phyloP scores from a whole-genome alignment of 1,140 invertebrate species.

The Brachionus rotundiformis region DNA sequence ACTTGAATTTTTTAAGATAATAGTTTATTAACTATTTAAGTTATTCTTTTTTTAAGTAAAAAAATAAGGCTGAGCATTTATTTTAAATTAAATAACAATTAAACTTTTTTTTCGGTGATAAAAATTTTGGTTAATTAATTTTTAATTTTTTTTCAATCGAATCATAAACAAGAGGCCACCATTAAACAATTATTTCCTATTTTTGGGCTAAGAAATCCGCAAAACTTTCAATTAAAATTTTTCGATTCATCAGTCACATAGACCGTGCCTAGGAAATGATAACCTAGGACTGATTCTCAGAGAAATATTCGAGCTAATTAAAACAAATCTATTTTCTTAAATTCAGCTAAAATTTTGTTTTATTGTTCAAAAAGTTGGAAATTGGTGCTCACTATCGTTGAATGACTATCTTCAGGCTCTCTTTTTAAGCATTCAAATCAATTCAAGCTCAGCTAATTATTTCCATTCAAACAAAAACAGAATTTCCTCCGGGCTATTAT shows the following conservation, averaged over 20 bases:
- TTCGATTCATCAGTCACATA: neutral
- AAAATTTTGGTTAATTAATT: neutral
- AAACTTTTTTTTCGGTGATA: neutral
- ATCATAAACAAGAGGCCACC: neutral
- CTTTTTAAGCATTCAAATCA: neutral
- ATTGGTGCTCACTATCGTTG: neutral
- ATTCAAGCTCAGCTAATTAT: conserved; percentile 24
- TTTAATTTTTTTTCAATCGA: neutral
- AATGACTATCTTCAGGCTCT: conserved; percentile 15
- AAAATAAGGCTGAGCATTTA: neutral
- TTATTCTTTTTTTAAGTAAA: neutral
- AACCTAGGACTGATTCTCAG: neutral
- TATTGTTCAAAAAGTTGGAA: neutral
- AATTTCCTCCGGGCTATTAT: neutral
- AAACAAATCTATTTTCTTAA: neutral
- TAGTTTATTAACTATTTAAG: neutral
- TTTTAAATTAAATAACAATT: neutral
- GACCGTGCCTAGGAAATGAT: neutral
- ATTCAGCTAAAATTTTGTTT: neutral
- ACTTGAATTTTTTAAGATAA: neutral
- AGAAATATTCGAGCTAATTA: conserved; percentile 10
- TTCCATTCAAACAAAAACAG: conserved; percentile 14
- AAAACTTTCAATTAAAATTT: neutral
- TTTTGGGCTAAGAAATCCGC: neutral
- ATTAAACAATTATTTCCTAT: neutral